Base-by-base conservation (phyloP, 2,113 vertebrate species). In the Uria aalge region DNA sequence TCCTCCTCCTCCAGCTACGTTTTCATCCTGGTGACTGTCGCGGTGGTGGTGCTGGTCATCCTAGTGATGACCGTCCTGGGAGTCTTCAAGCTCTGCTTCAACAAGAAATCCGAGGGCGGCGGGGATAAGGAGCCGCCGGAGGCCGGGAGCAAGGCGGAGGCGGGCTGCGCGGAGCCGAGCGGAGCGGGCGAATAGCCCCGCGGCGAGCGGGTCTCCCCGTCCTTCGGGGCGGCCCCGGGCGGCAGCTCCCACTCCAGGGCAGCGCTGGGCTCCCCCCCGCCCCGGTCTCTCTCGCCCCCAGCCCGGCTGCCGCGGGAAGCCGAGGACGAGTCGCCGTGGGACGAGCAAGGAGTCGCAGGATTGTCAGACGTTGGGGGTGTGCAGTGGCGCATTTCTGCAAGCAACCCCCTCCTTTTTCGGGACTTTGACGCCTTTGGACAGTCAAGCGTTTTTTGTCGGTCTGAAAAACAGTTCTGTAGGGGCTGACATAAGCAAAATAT, bases 11-110 rank as follows among this genome's bases (percentile, higher is more conserved):
- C 97, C 68, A 97, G 90, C 6, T 95, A 98, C 32, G 96, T 98
- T 67, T 97, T 98, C 93, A 84, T 98, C 30, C 89, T 98, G 53
- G 97, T 98, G 64, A 88, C 97, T 36, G 79, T 98, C 36, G 98
- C 97, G 0, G 97, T 98, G 18, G 94, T 98, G 13, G 96, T 97
- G 81, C 76, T 98, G 76, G 8, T 98, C 69, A 92, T 98, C 68
- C 81, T 98, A 87, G 93, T 98, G 80, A 96, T 98, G 94, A 97
- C 96, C 12, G 94, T 98, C 15, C 68, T 98, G 79, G 97, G 97
- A 26, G 97, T 97, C 71, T 98, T 98, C 97, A 98, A 96, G 79
- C 60, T 97, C 47, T 98, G 98, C 77, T 97, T 98, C 89, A 96
- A 96, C 57, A 96, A 87, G 50, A 77, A 88, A 21, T 41, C 96